Base-by-base conservation (phyloP, 2,888 invertebrate genomes). In the Tipula vernalis region DNA sequence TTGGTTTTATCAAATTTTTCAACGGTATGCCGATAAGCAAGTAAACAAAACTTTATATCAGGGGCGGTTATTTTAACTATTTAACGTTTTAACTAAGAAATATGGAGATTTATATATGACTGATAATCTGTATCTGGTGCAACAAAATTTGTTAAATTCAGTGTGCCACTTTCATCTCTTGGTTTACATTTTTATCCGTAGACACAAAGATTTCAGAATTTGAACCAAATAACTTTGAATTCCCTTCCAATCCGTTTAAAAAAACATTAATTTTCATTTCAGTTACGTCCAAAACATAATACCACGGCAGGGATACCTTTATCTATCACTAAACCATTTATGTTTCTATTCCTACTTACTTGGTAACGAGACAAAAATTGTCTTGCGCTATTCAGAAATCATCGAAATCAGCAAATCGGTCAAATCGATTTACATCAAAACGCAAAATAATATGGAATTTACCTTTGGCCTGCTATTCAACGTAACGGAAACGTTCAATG, bases 241-340 rank as follows among this genome's bases (percentile, higher is more conserved):
- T 28, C 28, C 1, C 28, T 28, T 28, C 28, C 28, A 28, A 28
- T 28, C 28, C 28, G 28, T 28, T 28, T 28, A 28, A 28, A 28
- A 28, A 28, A 28, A 28, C 12, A 15, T 6, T 57, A 15, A 71
- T 71, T 44, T 86, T 87, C 86, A 83, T 91, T 94, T 90, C 90
- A 98, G 98, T 90, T 98, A 97, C 90, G 97, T 98, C 95, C 98
- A 98, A 91, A 96, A 97, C 47, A 95, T 95, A 91, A 93, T 99
- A 89, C 99, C 98, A 0, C 93, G 97, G n/a, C 99, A 99, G 92
- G 99, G 99, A 44, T 98, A 98, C 95, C 93, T 99, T 90, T 99
- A 99, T 90, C 93, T 99, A n/a, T 98, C 98, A 28, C 95, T 99
- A 47, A 98, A 98, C 91, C 97, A 98, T 91, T 94, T 99, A 91